Percentiles rank a stretch among this genome's conserved stretches.
Evolutionary conservation across 1,140 invertebrate species (phyloP).

Genomic region (Asbolus verrucosus): DNA sequence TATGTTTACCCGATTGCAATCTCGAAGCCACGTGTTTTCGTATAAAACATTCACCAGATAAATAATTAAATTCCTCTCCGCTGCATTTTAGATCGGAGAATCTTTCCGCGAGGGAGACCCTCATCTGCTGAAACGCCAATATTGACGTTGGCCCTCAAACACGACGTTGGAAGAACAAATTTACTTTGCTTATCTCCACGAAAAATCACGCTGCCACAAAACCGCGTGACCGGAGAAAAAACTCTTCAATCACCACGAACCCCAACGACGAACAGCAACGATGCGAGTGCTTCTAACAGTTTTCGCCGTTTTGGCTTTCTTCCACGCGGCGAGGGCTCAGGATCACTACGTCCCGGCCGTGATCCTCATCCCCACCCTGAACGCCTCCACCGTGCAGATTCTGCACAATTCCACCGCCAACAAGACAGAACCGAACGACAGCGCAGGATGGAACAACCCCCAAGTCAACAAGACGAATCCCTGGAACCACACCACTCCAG

Average conservation of each 20-base stretch:
- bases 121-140: neutral
- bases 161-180: slow-evolving; percentile 1
- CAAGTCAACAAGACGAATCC: neutral
- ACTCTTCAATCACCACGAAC: neutral
- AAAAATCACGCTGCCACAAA: neutral
- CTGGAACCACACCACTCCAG: slow-evolving; percentile 4
- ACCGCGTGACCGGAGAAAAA: neutral
- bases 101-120: neutral
- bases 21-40: too few relatives aligned
- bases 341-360: slow-evolving; percentile 43
- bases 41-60: too few relatives aligned
- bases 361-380: slow-evolving; percentile 45
- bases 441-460: neutral
- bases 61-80: neutral
- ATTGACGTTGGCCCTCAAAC: neutral
- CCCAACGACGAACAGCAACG: too few relatives aligned
- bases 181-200: slow-evolving; percentile 21
- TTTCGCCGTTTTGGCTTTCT: neutral
- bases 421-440: neutral
- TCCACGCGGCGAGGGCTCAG: slow-evolving; percentile 17
- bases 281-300: neutral
- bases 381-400: slow-evolving; percentile 8
- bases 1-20: too few relatives aligned
- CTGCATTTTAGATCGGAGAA: neutral
- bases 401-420: too few relatives aligned